A percentile compares a stretch with the other conserved stretches of the same genome.
phyloP scores from a whole-genome alignment of 2,888 invertebrate genomes.

The Hypercompe scribonia region DNA sequence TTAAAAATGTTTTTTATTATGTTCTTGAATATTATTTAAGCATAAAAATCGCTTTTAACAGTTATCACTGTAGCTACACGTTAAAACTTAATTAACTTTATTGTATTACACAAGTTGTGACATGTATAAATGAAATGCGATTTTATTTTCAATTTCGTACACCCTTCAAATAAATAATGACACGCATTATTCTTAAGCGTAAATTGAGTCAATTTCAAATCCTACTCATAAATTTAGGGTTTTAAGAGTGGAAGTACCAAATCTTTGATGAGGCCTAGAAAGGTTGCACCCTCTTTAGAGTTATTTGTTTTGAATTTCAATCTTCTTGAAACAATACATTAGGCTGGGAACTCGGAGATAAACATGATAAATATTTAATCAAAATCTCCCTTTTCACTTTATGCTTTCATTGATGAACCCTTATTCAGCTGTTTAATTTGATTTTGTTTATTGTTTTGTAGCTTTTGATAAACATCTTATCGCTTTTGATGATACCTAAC shows the following conservation, averaged over 20 bases:
- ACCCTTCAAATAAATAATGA: neutral
- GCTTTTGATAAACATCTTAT: constrained; percentile 29
- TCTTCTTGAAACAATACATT: constrained; percentile 1
- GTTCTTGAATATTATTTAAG: too few relatives aligned
- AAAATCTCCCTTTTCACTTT: constrained; percentile 5
- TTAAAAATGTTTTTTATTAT: too few relatives aligned
- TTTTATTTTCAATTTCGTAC: neutral
- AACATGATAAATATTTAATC: constrained; percentile 31
- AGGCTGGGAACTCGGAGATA: neutral
- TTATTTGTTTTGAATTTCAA: neutral
- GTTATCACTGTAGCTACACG: too few relatives aligned
- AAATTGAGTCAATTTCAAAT: neutral
- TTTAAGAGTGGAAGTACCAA: neutral
- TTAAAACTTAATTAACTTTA: too few relatives aligned
- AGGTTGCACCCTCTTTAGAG: neutral
- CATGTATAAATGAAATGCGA: too few relatives aligned
- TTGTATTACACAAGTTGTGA: too few relatives aligned
- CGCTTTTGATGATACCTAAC: constrained; percentile 5
- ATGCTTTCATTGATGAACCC: constrained; percentile 20
- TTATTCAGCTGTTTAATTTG: constrained; percentile 30
- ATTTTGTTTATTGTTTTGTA: constrained; percentile 20
- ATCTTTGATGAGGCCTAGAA: neutral
- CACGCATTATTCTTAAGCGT: neutral
- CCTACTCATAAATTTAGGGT: neutral
- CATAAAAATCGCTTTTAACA: too few relatives aligned